Evolutionary conservation across 2,888 invertebrate genomes (phyloP).

Genomic region (Cataglyphis albicans): DNA sequence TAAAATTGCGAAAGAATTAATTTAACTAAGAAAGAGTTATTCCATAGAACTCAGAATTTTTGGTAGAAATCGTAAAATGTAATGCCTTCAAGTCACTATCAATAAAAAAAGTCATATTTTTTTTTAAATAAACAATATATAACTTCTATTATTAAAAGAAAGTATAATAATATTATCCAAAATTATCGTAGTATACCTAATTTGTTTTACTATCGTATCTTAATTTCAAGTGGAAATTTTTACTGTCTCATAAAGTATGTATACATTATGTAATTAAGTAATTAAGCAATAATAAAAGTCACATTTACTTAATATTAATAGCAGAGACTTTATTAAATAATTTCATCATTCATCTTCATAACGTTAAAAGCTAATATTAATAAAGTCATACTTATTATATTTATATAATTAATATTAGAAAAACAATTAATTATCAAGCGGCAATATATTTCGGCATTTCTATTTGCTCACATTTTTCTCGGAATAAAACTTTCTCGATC

Average conservation of each 20-base stretch:
- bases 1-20: conserved; percentile 25
- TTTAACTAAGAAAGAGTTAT: background rate
- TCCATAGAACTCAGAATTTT: background rate
- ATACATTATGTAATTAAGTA: background rate
- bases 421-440: background rate
- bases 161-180: conserved; percentile 5
- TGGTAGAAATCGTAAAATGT: background rate
- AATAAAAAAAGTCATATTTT: conserved; percentile 6
- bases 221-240: conserved; percentile 40
- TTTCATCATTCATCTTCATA: background rate
- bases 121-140: background rate
- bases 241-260: background rate
- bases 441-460: background rate
- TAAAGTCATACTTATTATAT: background rate
- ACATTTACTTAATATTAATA: conserved; percentile 2
- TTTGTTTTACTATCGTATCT: conserved; percentile 4
- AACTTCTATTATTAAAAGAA: background rate
- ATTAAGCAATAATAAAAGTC: background rate
- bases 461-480: background rate
- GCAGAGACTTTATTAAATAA: background rate
- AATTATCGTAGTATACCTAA: background rate
- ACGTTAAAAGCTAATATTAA: background rate
- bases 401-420: background rate
- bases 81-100: background rate
- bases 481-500: conserved; percentile 19